Conservation (phyloP, 2,888 invertebrate genomes). For the Hoplodrina ambigua region DNA sequence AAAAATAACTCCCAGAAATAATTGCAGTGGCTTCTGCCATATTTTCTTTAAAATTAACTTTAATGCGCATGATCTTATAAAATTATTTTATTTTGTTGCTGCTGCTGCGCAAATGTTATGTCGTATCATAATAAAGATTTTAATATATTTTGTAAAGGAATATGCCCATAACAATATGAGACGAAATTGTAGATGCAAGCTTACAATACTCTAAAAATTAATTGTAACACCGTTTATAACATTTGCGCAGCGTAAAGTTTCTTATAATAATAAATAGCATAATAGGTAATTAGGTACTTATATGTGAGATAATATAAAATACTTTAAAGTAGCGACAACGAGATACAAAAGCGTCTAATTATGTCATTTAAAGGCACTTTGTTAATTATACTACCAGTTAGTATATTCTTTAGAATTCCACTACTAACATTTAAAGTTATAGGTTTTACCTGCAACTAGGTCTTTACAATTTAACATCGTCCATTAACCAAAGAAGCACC, state of each 20-base stretch:
- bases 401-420: slow-evolving; percentile 28
- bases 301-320: slow-evolving; percentile 44
- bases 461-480: not conserved
- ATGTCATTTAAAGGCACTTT: slow-evolving; percentile 61
- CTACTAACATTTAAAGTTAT: slow-evolving; percentile 36
- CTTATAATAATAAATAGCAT: slow-evolving; percentile 43
- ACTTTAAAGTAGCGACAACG: slow-evolving; percentile 38
- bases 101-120: slow-evolving; percentile 1
- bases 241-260: slow-evolving; percentile 3
- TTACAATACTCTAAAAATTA: not conserved
- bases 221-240: not conserved
- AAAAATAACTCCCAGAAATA: not conserved
- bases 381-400: slow-evolving; percentile 41
- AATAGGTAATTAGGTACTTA: slow-evolving; percentile 23
- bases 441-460: slow-evolving; percentile 46
- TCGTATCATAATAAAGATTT: not conserved
- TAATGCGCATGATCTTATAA: slow-evolving; percentile 13
- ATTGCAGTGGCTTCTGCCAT: not conserved
- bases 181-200: too few relatives aligned
- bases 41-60: slow-evolving; percentile 1
- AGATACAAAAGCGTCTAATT: slow-evolving; percentile 61
- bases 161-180: too few relatives aligned
- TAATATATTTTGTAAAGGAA: not conserved
- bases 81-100: not conserved
- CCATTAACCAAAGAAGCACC: not conserved